Percentiles rank a stretch among this genome's conserved stretches.
Conservation (phyloP, 1,140 invertebrate species). For the Drosophila willistoni region DNA sequence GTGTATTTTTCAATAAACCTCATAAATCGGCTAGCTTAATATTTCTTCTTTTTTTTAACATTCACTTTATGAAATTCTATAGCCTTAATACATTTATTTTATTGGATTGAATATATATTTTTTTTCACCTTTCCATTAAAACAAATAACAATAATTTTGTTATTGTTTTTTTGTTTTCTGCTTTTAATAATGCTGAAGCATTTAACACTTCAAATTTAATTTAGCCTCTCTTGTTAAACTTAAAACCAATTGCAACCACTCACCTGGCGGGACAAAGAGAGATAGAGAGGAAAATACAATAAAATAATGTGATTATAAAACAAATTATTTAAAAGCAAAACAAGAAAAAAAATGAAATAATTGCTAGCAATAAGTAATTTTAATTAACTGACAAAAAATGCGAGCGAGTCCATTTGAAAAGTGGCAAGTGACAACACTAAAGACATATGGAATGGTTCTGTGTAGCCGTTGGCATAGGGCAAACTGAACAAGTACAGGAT, state of each 20-base stretch:
- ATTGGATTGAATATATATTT: not conserved
- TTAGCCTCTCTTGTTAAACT: not conserved
- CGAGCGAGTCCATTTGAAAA: slow-evolving; percentile 53
- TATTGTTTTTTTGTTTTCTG: not conserved
- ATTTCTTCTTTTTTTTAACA: not conserved
- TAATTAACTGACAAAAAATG: slow-evolving; percentile 72
- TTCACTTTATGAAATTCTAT: not conserved
- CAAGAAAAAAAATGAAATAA: not conserved
- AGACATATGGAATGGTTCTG: not conserved
- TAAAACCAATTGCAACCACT: slow-evolving; percentile 15
- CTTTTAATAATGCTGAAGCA: slow-evolving; percentile 20
- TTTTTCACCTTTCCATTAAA: not conserved
- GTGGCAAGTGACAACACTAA: slow-evolving; percentile 4
- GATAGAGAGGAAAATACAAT: slow-evolving; percentile 16
- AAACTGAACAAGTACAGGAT: not conserved
- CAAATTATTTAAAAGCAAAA: slow-evolving; percentile 16
- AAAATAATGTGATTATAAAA: slow-evolving; percentile 41
- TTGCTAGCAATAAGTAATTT: slow-evolving; percentile 41
- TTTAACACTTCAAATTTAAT: slow-evolving; percentile 23
- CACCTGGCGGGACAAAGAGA: not conserved
- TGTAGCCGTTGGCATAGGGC: slow-evolving; percentile 9
- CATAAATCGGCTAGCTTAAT: too few species aligned
- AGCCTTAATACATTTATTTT: not conserved
- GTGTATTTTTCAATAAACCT: too few species aligned
- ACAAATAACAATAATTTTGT: not conserved